phyloP scores from a whole-genome alignment of 2,888 invertebrate genomes.

The Gnatocerus cornutus region DNA sequence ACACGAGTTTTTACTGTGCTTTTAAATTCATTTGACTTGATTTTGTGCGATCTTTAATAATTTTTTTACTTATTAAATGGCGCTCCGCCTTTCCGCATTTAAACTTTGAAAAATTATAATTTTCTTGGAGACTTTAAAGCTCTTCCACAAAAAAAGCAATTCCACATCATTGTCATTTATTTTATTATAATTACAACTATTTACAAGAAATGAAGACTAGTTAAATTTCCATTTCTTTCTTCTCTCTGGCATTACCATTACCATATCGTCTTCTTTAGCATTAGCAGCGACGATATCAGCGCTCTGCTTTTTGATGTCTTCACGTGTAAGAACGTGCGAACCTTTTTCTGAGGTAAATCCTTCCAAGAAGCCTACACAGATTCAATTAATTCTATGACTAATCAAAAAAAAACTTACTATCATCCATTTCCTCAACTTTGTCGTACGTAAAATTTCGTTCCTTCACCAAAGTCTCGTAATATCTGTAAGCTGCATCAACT shows the following conservation, averaged over 20 bases:
- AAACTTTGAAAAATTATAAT: no score
- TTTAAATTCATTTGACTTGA: no score
- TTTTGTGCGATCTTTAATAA: no score
- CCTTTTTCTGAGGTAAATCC: constrained; percentile 20
- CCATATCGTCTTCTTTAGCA: constrained; percentile 37
- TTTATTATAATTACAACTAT: constrained; percentile 20
- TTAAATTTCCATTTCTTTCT: constrained; percentile 26
- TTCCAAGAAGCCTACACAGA: constrained; percentile 54
- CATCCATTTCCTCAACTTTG: constrained; percentile 55
- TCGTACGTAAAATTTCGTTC: constrained; percentile 44
- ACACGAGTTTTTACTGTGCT: no score
- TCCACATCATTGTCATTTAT: constrained; percentile 21
- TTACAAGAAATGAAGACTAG: neutral
- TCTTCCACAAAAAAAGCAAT: no score
- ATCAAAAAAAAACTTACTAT: constrained; percentile 53
- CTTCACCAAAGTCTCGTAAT: constrained; percentile 60
- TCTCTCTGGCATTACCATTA: constrained; percentile 34
- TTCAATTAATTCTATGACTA: constrained; percentile 47
- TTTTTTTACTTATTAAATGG: no score
- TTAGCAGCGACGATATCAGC: constrained; percentile 61
- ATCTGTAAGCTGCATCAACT: constrained; percentile 57
- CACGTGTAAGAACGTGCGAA: constrained; percentile 57
- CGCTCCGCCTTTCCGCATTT: no score
- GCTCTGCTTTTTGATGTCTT: constrained; percentile 63
- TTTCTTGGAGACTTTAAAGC: no score